Percentiles rank a stretch among this genome's conserved stretches.
Conservation (phyloP, 2,113 vertebrate genomes). For the Fregata magnificens region DNA sequence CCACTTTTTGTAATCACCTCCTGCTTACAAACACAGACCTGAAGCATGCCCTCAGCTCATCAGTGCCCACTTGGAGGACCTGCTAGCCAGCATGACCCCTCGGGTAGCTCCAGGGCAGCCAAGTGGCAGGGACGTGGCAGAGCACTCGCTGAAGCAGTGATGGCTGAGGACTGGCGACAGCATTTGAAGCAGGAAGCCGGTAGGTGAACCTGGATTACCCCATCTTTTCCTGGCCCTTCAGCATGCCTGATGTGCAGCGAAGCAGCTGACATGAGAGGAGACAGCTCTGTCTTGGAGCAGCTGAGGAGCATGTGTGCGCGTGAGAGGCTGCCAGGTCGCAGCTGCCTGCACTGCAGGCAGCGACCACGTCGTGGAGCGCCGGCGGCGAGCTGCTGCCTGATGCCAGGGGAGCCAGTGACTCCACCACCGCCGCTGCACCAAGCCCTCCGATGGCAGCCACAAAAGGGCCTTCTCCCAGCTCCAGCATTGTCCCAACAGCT, state of each 20-base stretch:
- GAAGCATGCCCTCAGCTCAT: not conserved
- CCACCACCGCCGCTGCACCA: fast-evolving
- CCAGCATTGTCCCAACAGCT: fast-evolving
- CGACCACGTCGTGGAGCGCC: fast-evolving
- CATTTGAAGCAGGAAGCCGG: not conserved
- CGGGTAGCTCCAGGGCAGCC: not conserved
- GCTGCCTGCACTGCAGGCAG: not conserved
- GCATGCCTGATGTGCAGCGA: fast-evolving
- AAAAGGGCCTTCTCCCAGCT: not conserved
- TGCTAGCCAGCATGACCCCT: not conserved
- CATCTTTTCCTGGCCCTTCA: not conserved
- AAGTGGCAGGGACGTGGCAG: not conserved
- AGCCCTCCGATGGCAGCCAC: not conserved
- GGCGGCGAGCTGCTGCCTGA: not conserved
- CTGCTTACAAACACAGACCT: not conserved
- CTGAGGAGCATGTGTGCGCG: fast-evolving
- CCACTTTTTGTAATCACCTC: not conserved
- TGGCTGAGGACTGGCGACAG: fast-evolving
- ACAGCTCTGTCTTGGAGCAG: not conserved
- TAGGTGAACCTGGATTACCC: not conserved
- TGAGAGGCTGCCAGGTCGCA: not conserved
- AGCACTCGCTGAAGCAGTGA: fast-evolving
- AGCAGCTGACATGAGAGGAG: not conserved
- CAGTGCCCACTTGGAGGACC: not conserved
- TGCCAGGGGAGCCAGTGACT: not conserved